phyloP scores from a whole-genome alignment of 2,888 invertebrate species.

The Ormyrus labotus region DNA sequence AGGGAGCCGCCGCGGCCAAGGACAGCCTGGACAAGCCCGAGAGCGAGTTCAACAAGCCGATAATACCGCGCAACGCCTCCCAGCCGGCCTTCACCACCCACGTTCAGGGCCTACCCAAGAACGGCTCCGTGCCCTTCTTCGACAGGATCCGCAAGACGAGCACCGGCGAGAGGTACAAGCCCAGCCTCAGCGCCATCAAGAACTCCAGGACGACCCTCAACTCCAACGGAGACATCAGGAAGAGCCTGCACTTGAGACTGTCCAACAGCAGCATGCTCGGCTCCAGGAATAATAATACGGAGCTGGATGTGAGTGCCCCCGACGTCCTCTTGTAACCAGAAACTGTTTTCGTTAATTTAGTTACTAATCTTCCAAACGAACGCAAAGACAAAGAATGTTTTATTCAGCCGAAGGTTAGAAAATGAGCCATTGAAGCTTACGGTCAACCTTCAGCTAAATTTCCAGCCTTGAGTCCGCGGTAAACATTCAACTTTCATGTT shows the following conservation, averaged over 20 bases:
- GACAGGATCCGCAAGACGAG: conserved; percentile 91
- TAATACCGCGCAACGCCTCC: conserved; percentile 89
- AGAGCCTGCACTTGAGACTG: conserved; percentile 78
- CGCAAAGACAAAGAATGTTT: too few species aligned
- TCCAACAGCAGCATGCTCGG: conserved; percentile 79
- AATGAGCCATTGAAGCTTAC: too few species aligned
- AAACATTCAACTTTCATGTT: background rate
- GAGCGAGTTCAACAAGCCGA: conserved; percentile 74
- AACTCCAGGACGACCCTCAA: conserved; percentile 86
- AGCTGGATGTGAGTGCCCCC: conserved; percentile 75
- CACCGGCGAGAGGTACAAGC: conserved; percentile 89
- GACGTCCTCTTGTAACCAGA: background rate
- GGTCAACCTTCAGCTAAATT: background rate
- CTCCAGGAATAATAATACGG: conserved; percentile 80
- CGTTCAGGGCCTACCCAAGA: conserved; percentile 86
- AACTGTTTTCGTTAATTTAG: background rate
- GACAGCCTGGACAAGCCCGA: conserved; percentile 69
- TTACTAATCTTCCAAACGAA: too few species aligned
- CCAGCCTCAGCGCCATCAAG: conserved; percentile 88
- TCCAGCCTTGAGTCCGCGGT: background rate
- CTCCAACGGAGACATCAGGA: conserved; percentile 86
- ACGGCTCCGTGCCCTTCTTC: conserved; percentile 93
- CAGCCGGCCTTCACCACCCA: conserved; percentile 90
- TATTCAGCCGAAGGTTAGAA: too few species aligned
- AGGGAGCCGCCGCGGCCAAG: conserved; percentile 67